phyloP scores from a whole-genome alignment of 2,113 vertebrate species.

The Tyto alba region DNA sequence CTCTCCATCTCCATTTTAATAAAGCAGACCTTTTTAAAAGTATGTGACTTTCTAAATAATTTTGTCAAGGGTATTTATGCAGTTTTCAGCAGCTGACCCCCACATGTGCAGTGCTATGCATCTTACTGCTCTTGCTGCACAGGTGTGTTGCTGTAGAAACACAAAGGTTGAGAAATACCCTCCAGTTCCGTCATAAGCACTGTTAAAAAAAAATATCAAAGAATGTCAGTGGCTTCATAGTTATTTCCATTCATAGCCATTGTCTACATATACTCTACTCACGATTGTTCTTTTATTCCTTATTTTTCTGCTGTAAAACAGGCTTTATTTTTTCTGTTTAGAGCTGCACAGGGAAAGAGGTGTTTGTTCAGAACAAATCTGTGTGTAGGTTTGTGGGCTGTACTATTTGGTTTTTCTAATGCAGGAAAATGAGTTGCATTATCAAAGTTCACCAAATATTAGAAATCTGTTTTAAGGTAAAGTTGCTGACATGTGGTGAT shows the following conservation, averaged over 20 bases:
- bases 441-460: neutral
- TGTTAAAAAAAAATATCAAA: neutral
- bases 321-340: neutral
- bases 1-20: neutral
- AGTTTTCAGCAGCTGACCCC: neutral
- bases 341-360: neutral
- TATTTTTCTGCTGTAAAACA: neutral
- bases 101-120: neutral
- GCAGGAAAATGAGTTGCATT: neutral
- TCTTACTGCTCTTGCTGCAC: neutral
- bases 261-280: neutral
- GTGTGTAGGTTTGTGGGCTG: neutral
- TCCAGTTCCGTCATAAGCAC: neutral
- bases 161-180: neutral
- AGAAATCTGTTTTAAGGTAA: neutral
- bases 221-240: neutral
- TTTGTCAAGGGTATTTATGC: neutral
- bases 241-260: neutral
- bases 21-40: neutral
- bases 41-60: neutral
- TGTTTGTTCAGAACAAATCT: neutral
- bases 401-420: neutral
- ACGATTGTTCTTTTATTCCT: neutral
- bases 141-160: neutral
- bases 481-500: neutral